A percentile compares a stretch with the other conserved stretches of the same genome.
These are phyloP conservation scores for Melanchra persicariae DNA, from an alignment of 2,888 invertebrate genomes.

Conservation along the genomic window DNA sequence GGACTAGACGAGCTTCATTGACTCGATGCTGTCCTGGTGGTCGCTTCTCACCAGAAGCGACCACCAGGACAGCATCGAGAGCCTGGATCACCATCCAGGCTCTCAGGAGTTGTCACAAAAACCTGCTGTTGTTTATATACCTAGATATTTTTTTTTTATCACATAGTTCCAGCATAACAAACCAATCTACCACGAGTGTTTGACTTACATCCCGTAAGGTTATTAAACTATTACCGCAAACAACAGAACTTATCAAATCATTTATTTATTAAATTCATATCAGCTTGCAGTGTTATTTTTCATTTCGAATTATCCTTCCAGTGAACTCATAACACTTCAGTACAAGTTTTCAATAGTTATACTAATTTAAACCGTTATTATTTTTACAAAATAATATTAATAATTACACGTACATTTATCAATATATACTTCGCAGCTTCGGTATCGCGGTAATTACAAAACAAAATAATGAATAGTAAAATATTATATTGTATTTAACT, in stretches of 20 bases:
- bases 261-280: conserved; percentile 7
- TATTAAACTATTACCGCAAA: conserved; percentile 11
- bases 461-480: conserved; percentile 33
- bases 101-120: no score
- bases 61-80: no score
- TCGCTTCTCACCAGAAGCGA: no score
- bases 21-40: no score
- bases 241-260: conserved; percentile 14
- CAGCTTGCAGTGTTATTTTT: conserved; percentile 12
- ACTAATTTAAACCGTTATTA: conserved; percentile 27
- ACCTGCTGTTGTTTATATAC: no score
- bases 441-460: conserved; percentile 32
- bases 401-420: conserved; percentile 45
- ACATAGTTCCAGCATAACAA: no score
- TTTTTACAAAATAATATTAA: conserved; percentile 29
- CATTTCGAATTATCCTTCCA: conserved; percentile 24
- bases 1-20: no score
- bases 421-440: conserved; percentile 22
- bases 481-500: conserved; percentile 9
- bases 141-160: background rate
- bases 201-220: background rate
- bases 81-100: no score
- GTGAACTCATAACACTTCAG: conserved; percentile 26
- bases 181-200: background rate
- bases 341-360: background rate